Percentiles rank a stretch among this genome's conserved stretches.
Evolutionary conservation across 2,888 invertebrate genomes (phyloP).

Genomic region (Drosophila mercatorum): DNA sequence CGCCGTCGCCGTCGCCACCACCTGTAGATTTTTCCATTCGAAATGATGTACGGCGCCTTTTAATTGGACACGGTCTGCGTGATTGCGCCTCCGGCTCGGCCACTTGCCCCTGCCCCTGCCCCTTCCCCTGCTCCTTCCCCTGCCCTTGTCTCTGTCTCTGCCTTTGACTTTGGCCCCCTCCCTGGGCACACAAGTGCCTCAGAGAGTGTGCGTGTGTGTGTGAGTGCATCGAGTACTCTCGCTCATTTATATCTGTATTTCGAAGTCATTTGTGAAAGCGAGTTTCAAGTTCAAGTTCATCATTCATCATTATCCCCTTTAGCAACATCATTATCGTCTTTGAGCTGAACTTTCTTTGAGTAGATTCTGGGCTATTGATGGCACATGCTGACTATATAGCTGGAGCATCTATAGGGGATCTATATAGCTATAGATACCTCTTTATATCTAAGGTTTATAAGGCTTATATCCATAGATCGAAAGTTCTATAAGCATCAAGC

Average conservation of each 20-base stretch:
- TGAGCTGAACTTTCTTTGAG: background rate
- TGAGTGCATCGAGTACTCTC: constrained; percentile 30
- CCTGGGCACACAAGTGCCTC: constrained; percentile 36
- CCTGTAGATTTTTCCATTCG: constrained; percentile 71
- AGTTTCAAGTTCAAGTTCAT: constrained; percentile 59
- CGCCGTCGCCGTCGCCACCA: constrained; percentile 59
- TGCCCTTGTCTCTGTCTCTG: constrained; percentile 1
- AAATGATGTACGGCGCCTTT: constrained; percentile 79
- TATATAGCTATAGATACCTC: background rate
- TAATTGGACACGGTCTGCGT: constrained; percentile 79
- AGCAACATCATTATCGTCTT: constrained; percentile 15
- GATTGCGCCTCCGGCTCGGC: constrained; percentile 55
- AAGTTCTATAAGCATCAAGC: too few relatives aligned
- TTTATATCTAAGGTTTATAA: background rate
- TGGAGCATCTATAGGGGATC: too few relatives aligned
- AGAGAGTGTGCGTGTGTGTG: constrained; percentile 19
- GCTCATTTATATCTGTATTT: constrained; percentile 20
- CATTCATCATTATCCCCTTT: constrained; percentile 33
- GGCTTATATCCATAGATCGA: too few relatives aligned
- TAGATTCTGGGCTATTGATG: background rate
- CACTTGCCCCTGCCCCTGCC: constrained; percentile 18
- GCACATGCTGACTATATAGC: too few relatives aligned
- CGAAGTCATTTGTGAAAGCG: constrained; percentile 29
- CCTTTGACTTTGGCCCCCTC: constrained; percentile 19
- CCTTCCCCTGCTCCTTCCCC: background rate